These are phyloP conservation scores for Danaus chrysippus DNA, from an alignment of 2,888 invertebrate genomes.

Conservation along the genomic window DNA sequence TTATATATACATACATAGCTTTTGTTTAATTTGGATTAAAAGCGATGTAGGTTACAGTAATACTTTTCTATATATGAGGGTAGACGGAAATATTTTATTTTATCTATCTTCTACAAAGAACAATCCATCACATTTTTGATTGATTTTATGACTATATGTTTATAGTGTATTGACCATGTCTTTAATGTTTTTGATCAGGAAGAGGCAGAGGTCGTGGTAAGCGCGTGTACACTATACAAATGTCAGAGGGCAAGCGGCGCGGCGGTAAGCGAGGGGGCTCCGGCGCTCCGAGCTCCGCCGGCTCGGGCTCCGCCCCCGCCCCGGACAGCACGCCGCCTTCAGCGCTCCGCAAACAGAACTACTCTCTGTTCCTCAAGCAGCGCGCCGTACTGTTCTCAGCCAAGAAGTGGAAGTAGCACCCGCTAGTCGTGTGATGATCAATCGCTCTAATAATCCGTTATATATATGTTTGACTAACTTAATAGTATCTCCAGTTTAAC, in stretches of 20 bases:
- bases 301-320: constrained; percentile 27
- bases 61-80: no score
- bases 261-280: constrained; percentile 42
- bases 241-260: constrained; percentile 11
- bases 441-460: not conserved
- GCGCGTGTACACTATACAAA: not conserved
- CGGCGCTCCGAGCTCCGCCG: constrained; percentile 41
- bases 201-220: constrained; percentile 54
- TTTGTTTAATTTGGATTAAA: no score
- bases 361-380: constrained; percentile 73
- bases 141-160: not conserved
- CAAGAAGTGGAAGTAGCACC: constrained; percentile 73
- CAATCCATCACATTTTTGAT: no score
- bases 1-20: no score
- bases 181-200: not conserved
- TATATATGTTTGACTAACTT: not conserved
- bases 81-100: no score
- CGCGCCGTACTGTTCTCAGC: constrained; percentile 75
- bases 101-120: no score
- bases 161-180: not conserved
- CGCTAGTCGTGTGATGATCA: constrained; percentile 16
- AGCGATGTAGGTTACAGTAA: no score
- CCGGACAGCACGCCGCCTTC: constrained; percentile 25
- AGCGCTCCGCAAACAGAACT: constrained; percentile 64
- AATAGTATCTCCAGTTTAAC: no score